Conservation (phyloP, 2,113 vertebrate species). For the Tringa solitaria region DNA sequence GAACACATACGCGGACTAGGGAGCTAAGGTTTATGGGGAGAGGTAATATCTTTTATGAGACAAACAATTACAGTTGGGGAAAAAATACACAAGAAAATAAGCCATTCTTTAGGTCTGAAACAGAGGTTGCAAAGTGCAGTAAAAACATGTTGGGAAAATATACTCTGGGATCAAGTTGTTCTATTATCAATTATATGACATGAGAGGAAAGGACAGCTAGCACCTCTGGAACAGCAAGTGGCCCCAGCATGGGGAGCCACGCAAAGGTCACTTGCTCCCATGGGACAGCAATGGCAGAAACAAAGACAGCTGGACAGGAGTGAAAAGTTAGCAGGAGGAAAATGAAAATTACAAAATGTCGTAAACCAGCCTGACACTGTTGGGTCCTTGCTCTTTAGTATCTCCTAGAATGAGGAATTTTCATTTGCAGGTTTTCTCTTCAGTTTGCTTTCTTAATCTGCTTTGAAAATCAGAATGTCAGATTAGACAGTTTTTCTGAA, state of each 20-base stretch:
- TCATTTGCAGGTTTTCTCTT: background rate
- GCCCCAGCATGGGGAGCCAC: background rate
- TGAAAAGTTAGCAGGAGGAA: background rate
- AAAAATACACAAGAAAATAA: background rate
- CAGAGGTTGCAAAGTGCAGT: background rate
- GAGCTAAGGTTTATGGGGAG: background rate
- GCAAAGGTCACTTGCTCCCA: background rate
- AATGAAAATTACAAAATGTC: background rate
- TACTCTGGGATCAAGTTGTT: background rate
- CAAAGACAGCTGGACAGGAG: background rate
- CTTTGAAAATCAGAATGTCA: background rate
- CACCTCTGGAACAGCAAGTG: background rate
- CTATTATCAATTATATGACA: background rate
- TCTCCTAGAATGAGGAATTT: background rate
- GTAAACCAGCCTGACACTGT: background rate
- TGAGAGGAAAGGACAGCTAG: background rate
- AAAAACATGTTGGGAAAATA: background rate
- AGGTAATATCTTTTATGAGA: conserved; percentile 2
- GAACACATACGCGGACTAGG: background rate
- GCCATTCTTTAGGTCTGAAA: background rate
- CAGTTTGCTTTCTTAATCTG: background rate
- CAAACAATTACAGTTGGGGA: background rate
- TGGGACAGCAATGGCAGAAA: background rate
- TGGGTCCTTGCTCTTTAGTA: background rate
- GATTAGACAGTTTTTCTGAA: background rate